Base-by-base conservation (phyloP, 1,140 invertebrate species). In the Rhyzopertha dominica region DNA sequence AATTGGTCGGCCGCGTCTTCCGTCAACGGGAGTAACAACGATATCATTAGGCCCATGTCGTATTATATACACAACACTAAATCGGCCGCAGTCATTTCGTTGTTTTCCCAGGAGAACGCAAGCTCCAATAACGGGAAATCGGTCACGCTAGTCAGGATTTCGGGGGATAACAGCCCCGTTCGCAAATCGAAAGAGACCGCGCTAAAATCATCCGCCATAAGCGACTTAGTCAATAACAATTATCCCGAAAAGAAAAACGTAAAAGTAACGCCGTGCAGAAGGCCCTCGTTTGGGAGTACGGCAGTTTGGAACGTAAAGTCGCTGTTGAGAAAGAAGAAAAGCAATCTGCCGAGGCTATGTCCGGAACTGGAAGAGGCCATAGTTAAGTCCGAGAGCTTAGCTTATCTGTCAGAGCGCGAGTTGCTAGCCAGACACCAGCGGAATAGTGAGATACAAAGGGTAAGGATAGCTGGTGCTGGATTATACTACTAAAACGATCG, bases 331-430 rank as follows among this genome's bases (percentile, higher is more conserved):
- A 67, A 64, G 49, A 66, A 64, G 51, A 55, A 60, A 32, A 38
- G 37, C 17, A 25, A 26, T 9, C 35, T 56, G 35, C 61, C 65
- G 8, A 65, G 56, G 44, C 49, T 66, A 14, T 60, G 61, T 39
- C 68, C 68, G 1, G 69, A 71, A 51, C 50, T 71, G 26, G 67
- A 72, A 51, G 65, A 63, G 30, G 66, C 69, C 22, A 70, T 72
- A 38, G 56, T 72, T 43, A 70, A 71, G 54, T 69, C 69, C 3
- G 70, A 72, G 53, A 70, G 70, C 56, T 59, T 72, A 38, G 69
- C 67, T 4, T 71, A 70, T 43, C 51, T 72, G 13, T 59, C 62
- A 7, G 70, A 72, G 13, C 44, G 57, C 17, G 70, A 72, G 42
- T 54, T 72, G 50, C 50, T 71, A 23, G 69, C 66, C 37, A 62